Evolutionary conservation across 2,113 vertebrate species (phyloP), one percentile per base, ranked within the genome.

Genomic region (Morone chrysops): DNA sequence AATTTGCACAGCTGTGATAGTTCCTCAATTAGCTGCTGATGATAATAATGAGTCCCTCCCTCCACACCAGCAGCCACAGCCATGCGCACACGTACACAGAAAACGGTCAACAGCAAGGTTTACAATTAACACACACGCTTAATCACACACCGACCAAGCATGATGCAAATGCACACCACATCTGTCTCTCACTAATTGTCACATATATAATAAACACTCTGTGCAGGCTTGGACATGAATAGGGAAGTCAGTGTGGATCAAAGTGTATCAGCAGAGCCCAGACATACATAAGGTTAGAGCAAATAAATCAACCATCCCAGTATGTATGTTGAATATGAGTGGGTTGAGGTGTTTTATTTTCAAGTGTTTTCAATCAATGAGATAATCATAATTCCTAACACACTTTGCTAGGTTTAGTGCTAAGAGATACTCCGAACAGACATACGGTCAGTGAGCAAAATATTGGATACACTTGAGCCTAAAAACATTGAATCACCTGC

Each of bases 1-100:
- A 78, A 91, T 84, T 79, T 87, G 68, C 68, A 77, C 87, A 90
- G 89, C 86, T 90, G 91, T 78, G 78, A 86, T 78, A 82, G 47
- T 71, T 70, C 71, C 72, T 87, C 75, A 86, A 80, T 90, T 85
- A 85, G 75, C 67, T 17, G 67, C 69, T 75, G 70, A 65, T 77
- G 74, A 80, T 78, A 77, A 78, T 73, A 82, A 81, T 56, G 31
- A 84, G 54, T 60, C 40, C 63, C 48, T 47, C 43, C 11, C 5
- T 0, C 11, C 50, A 0, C 38, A 41, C 16, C 63, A 25, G 13
- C 18, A 47, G 17, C 2, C 43, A 57, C 54, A 8, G 2, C 14
- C 41, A 47, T 38, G 20, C 11, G 56, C 73, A 80, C 38, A 51
- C 63, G 51, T 14, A 12, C 25, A 56, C 5, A 36, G 5, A 40